These are phyloP conservation scores for Platycercus adscitus DNA, from an alignment of 2,113 vertebrate species.

Conservation along the genomic window DNA sequence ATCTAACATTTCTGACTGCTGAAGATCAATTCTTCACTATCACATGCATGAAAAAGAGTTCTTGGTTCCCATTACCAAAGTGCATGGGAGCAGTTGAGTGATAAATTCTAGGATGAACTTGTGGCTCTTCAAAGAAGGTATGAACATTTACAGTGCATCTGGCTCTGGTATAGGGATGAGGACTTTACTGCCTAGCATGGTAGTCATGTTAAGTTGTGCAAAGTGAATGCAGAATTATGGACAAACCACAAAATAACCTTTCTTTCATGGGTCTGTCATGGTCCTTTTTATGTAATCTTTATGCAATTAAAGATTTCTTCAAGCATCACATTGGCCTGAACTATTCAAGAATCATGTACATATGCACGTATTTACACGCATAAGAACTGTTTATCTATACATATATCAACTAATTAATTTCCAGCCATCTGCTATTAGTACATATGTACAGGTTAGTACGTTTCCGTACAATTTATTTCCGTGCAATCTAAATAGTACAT, in stretches of 20 bases:
- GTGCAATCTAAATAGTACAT: background rate
- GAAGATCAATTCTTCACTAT: background rate
- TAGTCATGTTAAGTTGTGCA: background rate
- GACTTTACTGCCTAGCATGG: background rate
- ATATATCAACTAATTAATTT: background rate
- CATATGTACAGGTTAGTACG: background rate
- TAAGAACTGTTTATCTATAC: background rate
- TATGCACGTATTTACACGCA: background rate
- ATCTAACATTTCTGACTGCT: background rate
- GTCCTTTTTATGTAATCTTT: background rate
- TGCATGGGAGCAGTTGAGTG: background rate
- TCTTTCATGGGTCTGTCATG: background rate
- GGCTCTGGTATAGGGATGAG: background rate
- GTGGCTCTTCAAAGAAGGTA: background rate
- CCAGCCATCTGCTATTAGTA: background rate
- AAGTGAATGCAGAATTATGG: background rate
- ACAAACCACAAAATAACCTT: background rate
- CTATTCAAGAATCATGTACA: background rate
- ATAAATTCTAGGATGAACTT: background rate
- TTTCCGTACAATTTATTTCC: background rate
- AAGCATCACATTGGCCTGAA: background rate
- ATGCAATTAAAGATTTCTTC: background rate
- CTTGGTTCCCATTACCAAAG: background rate
- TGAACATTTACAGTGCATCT: background rate
- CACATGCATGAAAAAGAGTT: background rate